Conservation (phyloP, 2,113 vertebrate species). For the Brevimyrus niger region DNA sequence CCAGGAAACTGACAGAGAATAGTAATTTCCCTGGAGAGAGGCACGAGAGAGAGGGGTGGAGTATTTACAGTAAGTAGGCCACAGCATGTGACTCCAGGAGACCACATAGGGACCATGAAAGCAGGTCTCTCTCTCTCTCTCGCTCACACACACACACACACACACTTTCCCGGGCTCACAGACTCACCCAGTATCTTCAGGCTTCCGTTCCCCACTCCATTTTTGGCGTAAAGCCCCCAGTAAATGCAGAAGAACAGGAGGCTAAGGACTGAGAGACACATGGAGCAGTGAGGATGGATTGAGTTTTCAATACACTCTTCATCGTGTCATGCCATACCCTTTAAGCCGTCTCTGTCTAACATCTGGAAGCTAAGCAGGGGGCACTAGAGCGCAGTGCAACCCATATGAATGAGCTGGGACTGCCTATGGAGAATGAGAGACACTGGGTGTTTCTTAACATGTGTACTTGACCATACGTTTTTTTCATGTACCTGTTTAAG, state of each 20-base stretch:
- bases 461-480: neutral
- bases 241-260: slow-evolving; percentile 84
- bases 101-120: slow-evolving; percentile 39
- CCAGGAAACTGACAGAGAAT: slow-evolving; percentile 85
- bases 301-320: neutral
- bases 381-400: neutral
- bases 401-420: neutral
- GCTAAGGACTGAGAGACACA: slow-evolving; percentile 66
- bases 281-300: neutral
- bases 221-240: slow-evolving; percentile 80
- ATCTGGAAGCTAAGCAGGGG: neutral
- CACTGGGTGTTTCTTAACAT: neutral
- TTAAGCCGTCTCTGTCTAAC: neutral
- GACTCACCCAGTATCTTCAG: slow-evolving; percentile 81
- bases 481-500: neutral
- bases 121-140: slow-evolving; percentile 22
- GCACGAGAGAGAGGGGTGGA: slow-evolving; percentile 31
- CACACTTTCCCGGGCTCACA: slow-evolving; percentile 21
- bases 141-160: slow-evolving; percentile 17
- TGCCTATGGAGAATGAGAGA: neutral
- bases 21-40: slow-evolving; percentile 77
- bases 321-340: neutral
- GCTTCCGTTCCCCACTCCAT: slow-evolving; percentile 75
- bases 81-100: slow-evolving; percentile 43
- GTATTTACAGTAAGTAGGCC: slow-evolving; percentile 47